Conservation (phyloP, 2,888 invertebrate genomes). For the Hypercompe scribonia region DNA sequence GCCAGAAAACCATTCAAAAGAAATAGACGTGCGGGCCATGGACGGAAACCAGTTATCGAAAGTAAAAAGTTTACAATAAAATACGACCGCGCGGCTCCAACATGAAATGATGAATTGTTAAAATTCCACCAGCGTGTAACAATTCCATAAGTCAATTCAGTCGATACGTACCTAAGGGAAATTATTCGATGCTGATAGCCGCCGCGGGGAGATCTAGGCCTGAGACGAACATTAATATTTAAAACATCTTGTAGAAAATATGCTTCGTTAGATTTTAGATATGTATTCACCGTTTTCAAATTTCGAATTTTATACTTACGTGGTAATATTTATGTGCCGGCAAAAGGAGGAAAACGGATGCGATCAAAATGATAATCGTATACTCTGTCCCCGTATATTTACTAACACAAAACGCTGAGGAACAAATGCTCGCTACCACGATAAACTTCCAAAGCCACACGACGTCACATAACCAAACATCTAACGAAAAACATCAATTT, state of each 20-base stretch:
- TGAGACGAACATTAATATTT: conserved; percentile 46
- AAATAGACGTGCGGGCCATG: conserved; percentile 31
- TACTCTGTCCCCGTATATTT: too few species aligned
- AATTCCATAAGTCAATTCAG: conserved; percentile 70
- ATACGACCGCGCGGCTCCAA: conserved; percentile 38
- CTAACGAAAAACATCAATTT: too few species aligned
- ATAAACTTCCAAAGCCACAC: too few species aligned
- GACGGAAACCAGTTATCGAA: conserved; percentile 50
- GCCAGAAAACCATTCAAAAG: conserved; percentile 45
- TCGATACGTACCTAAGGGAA: conserved; percentile 73
- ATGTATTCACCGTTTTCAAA: conserved; percentile 6
- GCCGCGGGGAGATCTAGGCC: conserved; percentile 40
- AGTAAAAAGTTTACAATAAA: conserved; percentile 53
- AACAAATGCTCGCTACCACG: too few species aligned
- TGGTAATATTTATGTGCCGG: background rate
- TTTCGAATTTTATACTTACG: conserved; percentile 9
- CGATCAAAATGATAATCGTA: too few species aligned
- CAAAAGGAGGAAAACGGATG: background rate
- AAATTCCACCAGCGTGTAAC: conserved; percentile 64
- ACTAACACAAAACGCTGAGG: too few species aligned
- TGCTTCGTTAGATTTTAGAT: conserved; percentile 13
- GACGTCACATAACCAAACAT: too few species aligned
- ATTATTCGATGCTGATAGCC: conserved; percentile 66
- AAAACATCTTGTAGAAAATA: conserved; percentile 52
- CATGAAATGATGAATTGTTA: conserved; percentile 68